Percentiles rank a stretch among this genome's conserved stretches.
Conservation (phyloP, 2,888 invertebrate species). For the Coelopa pilipes region DNA sequence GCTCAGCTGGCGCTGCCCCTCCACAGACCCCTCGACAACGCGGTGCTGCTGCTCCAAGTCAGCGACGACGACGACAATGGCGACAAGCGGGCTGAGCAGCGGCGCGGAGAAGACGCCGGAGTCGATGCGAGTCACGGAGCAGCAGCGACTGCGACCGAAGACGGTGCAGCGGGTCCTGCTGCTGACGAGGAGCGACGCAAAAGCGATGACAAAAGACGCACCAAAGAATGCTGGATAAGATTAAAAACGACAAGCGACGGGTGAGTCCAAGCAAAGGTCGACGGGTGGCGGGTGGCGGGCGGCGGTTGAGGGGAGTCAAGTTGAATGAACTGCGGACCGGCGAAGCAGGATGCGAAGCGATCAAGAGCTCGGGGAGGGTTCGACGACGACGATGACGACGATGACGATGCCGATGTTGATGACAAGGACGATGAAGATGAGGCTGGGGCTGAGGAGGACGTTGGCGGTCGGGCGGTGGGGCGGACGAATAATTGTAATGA, state of each 20-base stretch:
- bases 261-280: slow-evolving; percentile 6
- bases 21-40: slow-evolving; percentile 51
- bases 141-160: background rate
- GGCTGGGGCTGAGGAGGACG: no score
- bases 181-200: slow-evolving; percentile 29
- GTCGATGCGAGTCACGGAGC: slow-evolving; percentile 1
- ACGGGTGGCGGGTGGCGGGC: background rate
- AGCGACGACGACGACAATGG: slow-evolving; percentile 16
- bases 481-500: no score
- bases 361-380: no score
- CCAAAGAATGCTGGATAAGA: slow-evolving; percentile 43
- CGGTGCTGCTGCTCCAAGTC: slow-evolving; percentile 48
- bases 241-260: slow-evolving; percentile 28
- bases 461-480: no score
- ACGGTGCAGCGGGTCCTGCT: slow-evolving; percentile 5
- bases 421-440: no score
- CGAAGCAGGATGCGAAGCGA: no score
- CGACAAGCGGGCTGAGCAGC: slow-evolving; percentile 6
- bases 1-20: slow-evolving; percentile 53
- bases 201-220: slow-evolving; percentile 37
- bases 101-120: no score
- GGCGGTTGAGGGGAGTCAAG: background rate
- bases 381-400: no score
- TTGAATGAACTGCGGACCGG: slow-evolving; percentile 1
- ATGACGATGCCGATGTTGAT: no score